Conservation (phyloP, 2,113 vertebrate species). For the Strix aluco region DNA sequence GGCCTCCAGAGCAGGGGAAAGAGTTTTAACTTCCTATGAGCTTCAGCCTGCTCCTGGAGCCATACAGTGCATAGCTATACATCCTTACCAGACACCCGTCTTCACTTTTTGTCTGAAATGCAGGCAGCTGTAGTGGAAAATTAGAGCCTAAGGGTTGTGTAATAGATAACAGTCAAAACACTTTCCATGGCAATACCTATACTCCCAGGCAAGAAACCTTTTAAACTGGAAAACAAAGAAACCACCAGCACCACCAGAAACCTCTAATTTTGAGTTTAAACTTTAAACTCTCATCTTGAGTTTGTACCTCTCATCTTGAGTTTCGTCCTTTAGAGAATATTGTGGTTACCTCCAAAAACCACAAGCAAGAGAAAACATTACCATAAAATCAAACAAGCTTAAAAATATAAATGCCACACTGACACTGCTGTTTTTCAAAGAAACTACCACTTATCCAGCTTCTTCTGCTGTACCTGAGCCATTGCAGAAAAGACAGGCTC, state of each 20-base stretch:
- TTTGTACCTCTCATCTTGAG: neutral
- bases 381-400: neutral
- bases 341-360: neutral
- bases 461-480: neutral
- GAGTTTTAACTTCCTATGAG: neutral
- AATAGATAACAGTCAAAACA: neutral
- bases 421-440: neutral
- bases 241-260: neutral
- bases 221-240: conserved; percentile 14
- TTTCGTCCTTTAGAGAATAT: neutral
- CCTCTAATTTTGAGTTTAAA: neutral
- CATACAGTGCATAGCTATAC: neutral
- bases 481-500: neutral
- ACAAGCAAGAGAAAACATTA: neutral
- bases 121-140: neutral
- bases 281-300: neutral
- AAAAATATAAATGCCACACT: neutral
- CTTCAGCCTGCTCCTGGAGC: neutral
- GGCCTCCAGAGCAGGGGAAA: neutral
- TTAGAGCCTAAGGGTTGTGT: neutral
- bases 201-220: neutral
- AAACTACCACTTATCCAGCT: neutral
- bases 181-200: neutral
- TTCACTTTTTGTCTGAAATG: neutral
- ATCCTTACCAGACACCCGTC: neutral